Evolutionary conservation across 2,888 invertebrate species (phyloP).

Genomic region (Hemaris fuciformis): DNA sequence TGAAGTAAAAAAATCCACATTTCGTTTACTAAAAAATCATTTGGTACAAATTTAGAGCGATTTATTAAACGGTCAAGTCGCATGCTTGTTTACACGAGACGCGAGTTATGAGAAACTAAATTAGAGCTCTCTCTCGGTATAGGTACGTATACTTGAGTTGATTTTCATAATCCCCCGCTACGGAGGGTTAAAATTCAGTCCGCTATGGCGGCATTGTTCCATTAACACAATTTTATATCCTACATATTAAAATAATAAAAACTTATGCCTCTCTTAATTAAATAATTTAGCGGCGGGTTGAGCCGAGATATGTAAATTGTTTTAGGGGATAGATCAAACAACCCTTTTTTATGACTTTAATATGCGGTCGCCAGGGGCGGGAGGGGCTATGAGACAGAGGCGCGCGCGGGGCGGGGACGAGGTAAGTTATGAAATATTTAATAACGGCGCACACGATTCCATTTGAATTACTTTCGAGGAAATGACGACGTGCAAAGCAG

Average conservation of each 20-base stretch:
- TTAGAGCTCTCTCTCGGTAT: slow-evolving; percentile 42
- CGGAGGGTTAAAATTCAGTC: slow-evolving; percentile 64
- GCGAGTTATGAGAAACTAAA: slow-evolving; percentile 39
- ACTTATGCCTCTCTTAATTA: slow-evolving; percentile 83
- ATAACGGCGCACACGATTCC: slow-evolving; percentile 82
- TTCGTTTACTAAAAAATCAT: slow-evolving; percentile 3
- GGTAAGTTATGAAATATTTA: slow-evolving; percentile 82
- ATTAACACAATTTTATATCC: slow-evolving; percentile 81
- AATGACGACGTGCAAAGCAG: slow-evolving; percentile 73
- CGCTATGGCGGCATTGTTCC: slow-evolving; percentile 66
- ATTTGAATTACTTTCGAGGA: slow-evolving; percentile 82
- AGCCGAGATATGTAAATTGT: slow-evolving; percentile 83
- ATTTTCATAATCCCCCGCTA: slow-evolving; percentile 60
- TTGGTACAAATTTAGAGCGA: neutral
- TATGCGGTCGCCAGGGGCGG: slow-evolving; percentile 74
- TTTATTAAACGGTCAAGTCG: slow-evolving; percentile 2
- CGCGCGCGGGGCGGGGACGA: slow-evolving; percentile 42
- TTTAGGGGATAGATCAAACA: slow-evolving; percentile 83
- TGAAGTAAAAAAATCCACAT: neutral
- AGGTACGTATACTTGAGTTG: slow-evolving; percentile 54
- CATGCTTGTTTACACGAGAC: slow-evolving; percentile 6
- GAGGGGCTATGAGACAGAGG: slow-evolving; percentile 48
- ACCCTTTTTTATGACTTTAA: slow-evolving; percentile 83
- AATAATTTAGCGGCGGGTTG: slow-evolving; percentile 81
- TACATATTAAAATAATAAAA: slow-evolving; percentile 83